Evolutionary conservation across 2,888 invertebrate genomes (phyloP), one percentile per base, ranked within the genome.

Genomic region (Hypolimnas misippus): DNA sequence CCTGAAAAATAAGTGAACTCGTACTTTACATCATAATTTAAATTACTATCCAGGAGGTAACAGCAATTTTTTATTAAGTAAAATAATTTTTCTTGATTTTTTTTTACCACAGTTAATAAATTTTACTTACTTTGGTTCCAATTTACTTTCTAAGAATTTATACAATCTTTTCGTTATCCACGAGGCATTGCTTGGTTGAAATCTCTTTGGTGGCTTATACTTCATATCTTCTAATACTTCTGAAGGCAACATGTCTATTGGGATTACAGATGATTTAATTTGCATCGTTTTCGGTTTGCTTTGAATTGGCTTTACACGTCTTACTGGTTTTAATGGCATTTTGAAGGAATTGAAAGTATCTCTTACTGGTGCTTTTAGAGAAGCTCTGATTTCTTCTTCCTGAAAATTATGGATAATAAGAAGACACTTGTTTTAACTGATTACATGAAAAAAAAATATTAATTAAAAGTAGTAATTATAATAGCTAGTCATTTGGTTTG

Each of bases 91-190:
- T n/a, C n/a, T n/a, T n/a, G n/a, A n/a, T n/a, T n/a, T n/a, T n/a
- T n/a, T n/a, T n/a, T n/a, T n/a, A n/a, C n/a, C n/a, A n/a, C n/a
- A n/a, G n/a, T n/a, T n/a, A n/a, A n/a, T n/a, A n/a, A n/a, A n/a
- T 42, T 4, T 25, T 14, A 75, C 89, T 85, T 71, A 92, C 92
- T 82, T 85, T 0, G 84, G 76, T 57, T 89, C 84, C 44, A 92
- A 67, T 63, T 91, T 92, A 0, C 65, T 77, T 72, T 92, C 89
- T 62, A 92, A 74, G 68, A 72, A 88, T 35, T 83, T 85, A 66
- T 92, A 91, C 54, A 92, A 67, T 46, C 84, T 71, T 50, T 87
- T 86, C 0, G 90, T 92, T 17, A 82, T 81, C 92, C 92, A 92
- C 0, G 87, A 74, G 0, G 89, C 90, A 33, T 84, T 86, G 1